These are phyloP conservation scores for Spisula subtruncata DNA, from an alignment of 2,888 invertebrate species.

Conservation along the genomic window DNA sequence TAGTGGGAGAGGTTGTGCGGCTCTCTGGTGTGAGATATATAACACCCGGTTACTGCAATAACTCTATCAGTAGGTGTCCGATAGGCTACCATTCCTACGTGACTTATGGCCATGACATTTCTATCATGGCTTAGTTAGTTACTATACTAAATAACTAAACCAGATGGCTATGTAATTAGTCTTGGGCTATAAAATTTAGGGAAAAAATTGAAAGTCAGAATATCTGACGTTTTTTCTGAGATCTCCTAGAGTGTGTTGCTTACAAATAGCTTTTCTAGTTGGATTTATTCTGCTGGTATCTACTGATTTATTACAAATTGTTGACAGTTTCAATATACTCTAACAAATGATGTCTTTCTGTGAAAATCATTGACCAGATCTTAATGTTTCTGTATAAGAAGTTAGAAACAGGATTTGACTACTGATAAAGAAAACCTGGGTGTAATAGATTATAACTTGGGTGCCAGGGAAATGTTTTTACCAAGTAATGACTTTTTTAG, in stretches of 20 bases:
- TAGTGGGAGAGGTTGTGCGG: background rate
- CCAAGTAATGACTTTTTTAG: constrained; percentile 17
- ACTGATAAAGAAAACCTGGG: background rate
- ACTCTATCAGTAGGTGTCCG: background rate
- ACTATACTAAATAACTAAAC: constrained; percentile 22
- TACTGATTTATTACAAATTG: constrained; percentile 45
- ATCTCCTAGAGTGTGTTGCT: background rate
- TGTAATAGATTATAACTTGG: background rate
- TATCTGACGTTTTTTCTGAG: background rate
- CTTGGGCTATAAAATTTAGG: constrained; percentile 41
- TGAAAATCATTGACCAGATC: constrained; percentile 54
- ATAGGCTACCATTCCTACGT: background rate
- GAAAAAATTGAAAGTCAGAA: constrained; percentile 53
- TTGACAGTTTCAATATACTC: constrained; percentile 51
- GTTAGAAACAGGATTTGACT: constrained; percentile 42
- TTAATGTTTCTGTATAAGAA: constrained; percentile 48
- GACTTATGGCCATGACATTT: constrained; percentile 1
- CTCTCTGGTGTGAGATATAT: background rate
- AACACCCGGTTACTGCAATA: background rate
- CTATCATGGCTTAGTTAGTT: background rate
- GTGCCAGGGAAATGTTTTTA: constrained; percentile 5
- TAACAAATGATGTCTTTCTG: constrained; percentile 50
- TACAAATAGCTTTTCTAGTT: constrained; percentile 25
- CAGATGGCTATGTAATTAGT: constrained; percentile 57
- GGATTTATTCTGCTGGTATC: constrained; percentile 26